Evolutionary conservation across 2,888 invertebrate genomes (phyloP).

Genomic region (Anarsia innoxiella): DNA sequence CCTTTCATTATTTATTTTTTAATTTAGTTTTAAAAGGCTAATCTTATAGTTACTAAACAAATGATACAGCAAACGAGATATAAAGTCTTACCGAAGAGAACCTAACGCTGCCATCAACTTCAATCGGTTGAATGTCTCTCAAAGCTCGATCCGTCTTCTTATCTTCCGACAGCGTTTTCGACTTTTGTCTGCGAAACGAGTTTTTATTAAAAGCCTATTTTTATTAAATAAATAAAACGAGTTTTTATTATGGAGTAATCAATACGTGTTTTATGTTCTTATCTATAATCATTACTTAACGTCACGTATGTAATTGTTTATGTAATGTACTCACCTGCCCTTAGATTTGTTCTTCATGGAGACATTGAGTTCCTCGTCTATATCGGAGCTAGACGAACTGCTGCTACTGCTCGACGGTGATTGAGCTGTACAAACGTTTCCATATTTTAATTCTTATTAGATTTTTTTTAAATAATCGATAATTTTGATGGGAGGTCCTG

Average conservation of each 20-base stretch:
- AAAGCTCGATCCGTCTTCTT: constrained; percentile 65
- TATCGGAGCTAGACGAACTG: constrained; percentile 57
- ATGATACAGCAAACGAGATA: too few species aligned
- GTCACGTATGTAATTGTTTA: too few species aligned
- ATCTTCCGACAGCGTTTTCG: constrained; percentile 47
- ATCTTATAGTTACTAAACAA: too few species aligned
- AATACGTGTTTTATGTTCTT: too few species aligned
- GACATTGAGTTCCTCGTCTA: constrained; percentile 69
- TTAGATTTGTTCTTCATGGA: constrained; percentile 71
- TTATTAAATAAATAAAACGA: not conserved
- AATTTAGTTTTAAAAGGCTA: too few species aligned
- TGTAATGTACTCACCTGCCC: constrained; percentile 52
- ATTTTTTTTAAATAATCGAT: not conserved
- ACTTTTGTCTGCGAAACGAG: constrained; percentile 50
- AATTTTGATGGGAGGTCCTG: too few species aligned
- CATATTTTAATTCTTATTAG: not conserved
- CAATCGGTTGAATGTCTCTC: constrained; percentile 68
- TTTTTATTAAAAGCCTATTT: not conserved
- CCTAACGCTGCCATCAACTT: constrained; percentile 63
- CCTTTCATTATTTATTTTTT: too few species aligned
- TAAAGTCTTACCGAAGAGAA: constrained; percentile 62
- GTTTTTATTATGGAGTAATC: too few species aligned
- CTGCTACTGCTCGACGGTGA: constrained; percentile 52
- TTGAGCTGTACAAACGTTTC: constrained; percentile 53
- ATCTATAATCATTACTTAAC: too few species aligned